Evolutionary conservation across 2,888 invertebrate genomes (phyloP).

Genomic region (Napeogenes sylphis): DNA sequence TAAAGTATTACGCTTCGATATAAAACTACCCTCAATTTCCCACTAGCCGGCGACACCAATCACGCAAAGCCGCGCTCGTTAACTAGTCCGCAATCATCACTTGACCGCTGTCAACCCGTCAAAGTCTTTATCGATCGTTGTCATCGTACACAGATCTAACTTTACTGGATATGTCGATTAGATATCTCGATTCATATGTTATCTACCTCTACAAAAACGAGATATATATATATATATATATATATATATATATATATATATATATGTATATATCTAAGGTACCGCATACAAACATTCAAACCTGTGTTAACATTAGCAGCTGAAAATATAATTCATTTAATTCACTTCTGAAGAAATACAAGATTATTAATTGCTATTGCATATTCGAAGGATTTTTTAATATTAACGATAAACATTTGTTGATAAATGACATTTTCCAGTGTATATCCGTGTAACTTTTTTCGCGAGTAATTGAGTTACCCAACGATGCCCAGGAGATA

Average conservation of each 20-base stretch:
- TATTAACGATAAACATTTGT: no score
- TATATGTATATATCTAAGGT: no score
- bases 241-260: no score
- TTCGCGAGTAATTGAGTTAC: conserved; percentile 37
- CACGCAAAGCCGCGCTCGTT: conserved; percentile 15
- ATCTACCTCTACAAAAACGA: no score
- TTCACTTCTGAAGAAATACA: no score
- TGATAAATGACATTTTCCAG: no score
- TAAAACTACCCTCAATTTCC: conserved; percentile 1
- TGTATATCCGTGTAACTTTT: conserved; percentile 22
- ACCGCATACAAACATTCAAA: no score
- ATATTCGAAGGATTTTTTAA: no score
- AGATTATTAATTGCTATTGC: no score
- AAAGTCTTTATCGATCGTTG: conserved; percentile 29
- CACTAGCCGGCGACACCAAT: neutral
- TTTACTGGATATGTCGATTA: conserved; percentile 19
- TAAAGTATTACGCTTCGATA: neutral
- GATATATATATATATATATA: no score
- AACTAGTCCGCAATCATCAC: conserved; percentile 22
- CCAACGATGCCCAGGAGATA: conserved; percentile 35
- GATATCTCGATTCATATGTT: neutral
- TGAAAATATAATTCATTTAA: no score
- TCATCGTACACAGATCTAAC: conserved; percentile 16
- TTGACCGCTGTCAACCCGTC: conserved; percentile 24
- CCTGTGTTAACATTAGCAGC: no score